A percentile compares a stretch with the other conserved stretches of the same genome.
Evolutionary conservation across 2,113 vertebrate genomes (phyloP).

Genomic region (Zosterops pallidus): DNA sequence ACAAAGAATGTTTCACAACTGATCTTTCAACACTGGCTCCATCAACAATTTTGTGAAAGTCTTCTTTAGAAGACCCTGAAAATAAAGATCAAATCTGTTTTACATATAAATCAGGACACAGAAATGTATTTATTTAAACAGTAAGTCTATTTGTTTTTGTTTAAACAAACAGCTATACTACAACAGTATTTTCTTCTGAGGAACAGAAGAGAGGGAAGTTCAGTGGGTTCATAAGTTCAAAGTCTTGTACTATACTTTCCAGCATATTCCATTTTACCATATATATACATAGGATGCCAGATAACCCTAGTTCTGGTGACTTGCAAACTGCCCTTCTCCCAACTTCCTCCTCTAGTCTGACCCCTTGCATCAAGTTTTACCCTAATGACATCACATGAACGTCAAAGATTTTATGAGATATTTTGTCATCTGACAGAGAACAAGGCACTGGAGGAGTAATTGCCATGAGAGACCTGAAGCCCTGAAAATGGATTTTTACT

Average conservation of each 20-base stretch:
- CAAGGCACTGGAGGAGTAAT: not conserved
- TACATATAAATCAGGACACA: not conserved
- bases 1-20: conserved; percentile 24
- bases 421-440: not conserved
- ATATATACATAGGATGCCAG: not conserved
- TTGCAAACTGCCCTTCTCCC: not conserved
- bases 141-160: not conserved
- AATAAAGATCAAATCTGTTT: not conserved
- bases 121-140: conserved; percentile 27
- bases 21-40: not conserved
- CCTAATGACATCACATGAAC: not conserved
- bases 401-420: not conserved
- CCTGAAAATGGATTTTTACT: not conserved
- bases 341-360: not conserved
- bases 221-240: not conserved
- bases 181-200: not conserved
- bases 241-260: not conserved
- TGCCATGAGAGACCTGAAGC: not conserved
- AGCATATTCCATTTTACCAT: not conserved
- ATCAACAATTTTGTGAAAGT: not conserved
- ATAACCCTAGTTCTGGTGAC: not conserved
- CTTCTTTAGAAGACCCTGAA: conserved; percentile 15
- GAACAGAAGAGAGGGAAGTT: conserved; percentile 1
- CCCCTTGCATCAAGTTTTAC: not conserved
- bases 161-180: not conserved